Evolutionary conservation across 2,113 vertebrate genomes (phyloP), one percentile per base, ranked within the genome.

Genomic region (Strix uralensis): DNA sequence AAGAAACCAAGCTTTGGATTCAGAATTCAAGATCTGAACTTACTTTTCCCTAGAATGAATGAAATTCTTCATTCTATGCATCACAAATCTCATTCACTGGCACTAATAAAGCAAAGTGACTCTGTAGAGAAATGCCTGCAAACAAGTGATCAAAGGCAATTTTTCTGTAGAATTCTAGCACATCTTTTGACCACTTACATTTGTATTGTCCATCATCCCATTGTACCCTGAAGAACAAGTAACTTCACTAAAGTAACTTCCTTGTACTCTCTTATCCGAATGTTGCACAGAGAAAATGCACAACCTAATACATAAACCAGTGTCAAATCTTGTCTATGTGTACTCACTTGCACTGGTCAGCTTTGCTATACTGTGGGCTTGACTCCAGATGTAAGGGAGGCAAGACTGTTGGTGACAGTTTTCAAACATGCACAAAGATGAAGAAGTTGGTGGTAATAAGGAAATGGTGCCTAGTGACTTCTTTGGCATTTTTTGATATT

Each of bases 261-360:
- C 11, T 67, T 29, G 15, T 25, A 47, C 15, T 7, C 4, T 79
- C 5, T 72, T 71, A 22, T 10, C 13, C 16, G 46, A 34, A 30
- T 65, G 72, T 86, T 81, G 8, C 11, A 44, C 34, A 23, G 11
- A 49, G 9, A 71, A 84, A 59, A 51, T 30, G 8, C 7, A 69
- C 18, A 59, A 29, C 6, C 8, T 32, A 29, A 38, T 32, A 47
- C 4, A 63, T 8, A 65, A 55, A 19, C 1, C 7, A 17, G 5
- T 32, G 22, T 36, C 26, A 58, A 75, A 55, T 54, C 29, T 59
- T 29, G 11, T 23, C 18, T 44, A 5, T 5, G 5, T 23, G 4
- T 36, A 58, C 20, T 66, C 9, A n/a, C 26, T 74, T 26, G 15
- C 12, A 57, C 15, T 40, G 21, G 0, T 0, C 15, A 22, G 18